These are phyloP conservation scores for Syngnathus rostellatus DNA, from an alignment of 2,797 vertebrate genomes.

Conservation along the genomic window DNA sequence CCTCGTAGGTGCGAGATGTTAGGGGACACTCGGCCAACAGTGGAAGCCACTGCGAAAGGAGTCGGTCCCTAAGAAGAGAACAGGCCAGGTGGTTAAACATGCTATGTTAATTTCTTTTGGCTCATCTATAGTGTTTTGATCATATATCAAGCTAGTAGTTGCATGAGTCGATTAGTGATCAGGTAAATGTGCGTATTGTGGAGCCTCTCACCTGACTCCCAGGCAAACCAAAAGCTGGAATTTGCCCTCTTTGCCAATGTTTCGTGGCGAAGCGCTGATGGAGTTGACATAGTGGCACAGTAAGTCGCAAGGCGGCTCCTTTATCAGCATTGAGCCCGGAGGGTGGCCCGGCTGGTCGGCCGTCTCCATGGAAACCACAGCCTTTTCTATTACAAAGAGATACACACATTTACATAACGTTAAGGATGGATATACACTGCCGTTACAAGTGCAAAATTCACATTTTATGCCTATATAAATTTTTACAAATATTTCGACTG, in stretches of 20 bases:
- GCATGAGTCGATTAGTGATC: too few relatives aligned
- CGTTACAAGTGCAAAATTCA: neutral
- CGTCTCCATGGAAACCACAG: conserved; percentile 81
- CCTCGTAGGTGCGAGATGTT: conserved; percentile 84
- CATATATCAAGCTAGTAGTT: neutral
- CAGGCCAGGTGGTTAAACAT: neutral
- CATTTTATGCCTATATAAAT: neutral
- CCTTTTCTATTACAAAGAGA: conserved; percentile 71
- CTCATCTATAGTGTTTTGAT: neutral
- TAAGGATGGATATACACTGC: neutral
- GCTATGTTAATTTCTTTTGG: neutral
- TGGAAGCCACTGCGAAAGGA: conserved; percentile 89
- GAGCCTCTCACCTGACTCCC: conserved; percentile 76
- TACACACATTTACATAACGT: neutral
- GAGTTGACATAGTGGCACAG: conserved; percentile 88
- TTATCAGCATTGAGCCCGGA: conserved; percentile 71
- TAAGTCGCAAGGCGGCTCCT: conserved; percentile 73
- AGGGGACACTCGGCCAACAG: conserved; percentile 81
- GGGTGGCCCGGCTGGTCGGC: conserved; percentile 82
- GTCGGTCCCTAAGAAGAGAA: conserved; percentile 74
- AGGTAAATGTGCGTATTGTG: neutral
- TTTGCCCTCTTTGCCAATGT: conserved; percentile 95
- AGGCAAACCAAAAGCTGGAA: conserved; percentile 94
- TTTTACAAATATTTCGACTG: neutral
- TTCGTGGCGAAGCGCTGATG: conserved; percentile 84